Base-by-base conservation (phyloP, 1,140 invertebrate genomes). In the Maconellicoccus hirsutus region DNA sequence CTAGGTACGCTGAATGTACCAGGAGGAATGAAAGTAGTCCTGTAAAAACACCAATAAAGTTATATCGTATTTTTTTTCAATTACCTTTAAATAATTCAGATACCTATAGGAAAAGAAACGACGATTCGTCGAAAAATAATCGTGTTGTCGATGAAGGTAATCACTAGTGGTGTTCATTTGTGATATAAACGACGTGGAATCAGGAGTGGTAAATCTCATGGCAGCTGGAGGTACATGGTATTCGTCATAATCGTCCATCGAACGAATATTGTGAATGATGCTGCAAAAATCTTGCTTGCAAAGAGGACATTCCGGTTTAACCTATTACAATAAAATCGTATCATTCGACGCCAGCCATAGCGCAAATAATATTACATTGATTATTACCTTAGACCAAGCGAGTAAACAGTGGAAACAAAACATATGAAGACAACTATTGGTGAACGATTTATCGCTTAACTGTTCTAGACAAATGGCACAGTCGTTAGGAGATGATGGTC, bases 341-440 rank as follows among this genome's bases (percentile, higher is more conserved):
- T 59, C 3, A 71, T 59, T 10, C 8, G 7, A n/a, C n/a, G n/a
- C n/a, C n/a, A n/a, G n/a, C n/a, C n/a, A n/a, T n/a, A n/a, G n/a
- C n/a, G n/a, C n/a, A n/a, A n/a, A n/a, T n/a, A n/a, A n/a, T n/a
- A n/a, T n/a, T n/a, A n/a, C n/a, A n/a, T n/a, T n/a, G n/a, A n/a
- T 71, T 22, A n/a, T 80, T 77, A 89, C 87, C 82, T 94, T 96
- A 38, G 93, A 94, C 94, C 94, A 97, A 76, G 93, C 90, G 42
- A 93, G 79, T 1, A 97, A 81, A 78, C 94, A 97, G 72, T 86
- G 87, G 75, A 96, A 96, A 79, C 94, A 97, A 79, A 97, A 96
- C 76, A 91, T 88, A 79, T 97, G 94, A 74, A 92, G 86, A 78
- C 94, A 97, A 39, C 87, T 91, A 76, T 96, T 90, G 0, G 92